Base-by-base conservation (phyloP, 1,140 invertebrate species). In the Fopius arisanus region DNA sequence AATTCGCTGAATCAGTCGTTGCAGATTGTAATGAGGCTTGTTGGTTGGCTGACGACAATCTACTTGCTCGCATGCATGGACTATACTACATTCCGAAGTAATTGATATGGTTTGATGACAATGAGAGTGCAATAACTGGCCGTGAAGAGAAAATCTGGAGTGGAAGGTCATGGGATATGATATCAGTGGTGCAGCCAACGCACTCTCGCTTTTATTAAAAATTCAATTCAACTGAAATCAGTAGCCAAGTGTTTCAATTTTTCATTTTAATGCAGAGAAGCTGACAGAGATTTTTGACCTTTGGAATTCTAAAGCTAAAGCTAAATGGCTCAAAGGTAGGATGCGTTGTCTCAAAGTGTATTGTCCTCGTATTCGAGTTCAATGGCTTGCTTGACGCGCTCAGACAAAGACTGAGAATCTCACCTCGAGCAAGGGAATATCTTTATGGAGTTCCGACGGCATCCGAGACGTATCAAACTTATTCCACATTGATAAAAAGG, bases 301-400 rank as follows among this genome's bases (percentile, higher is more conserved):
- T 51, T 1, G 1, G n/a, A 2, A 9, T 28, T 23, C 4, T 21
- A 26, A 59, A 26, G 12, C 16, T 59, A 7, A 26, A 59, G 23
- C 26, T 59, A 23, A 59, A 59, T 3, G 54, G 23, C 19, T 12
- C 54, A 1, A 6, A 65, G 29, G n/a, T 31, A 29, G 62, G 26
- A 68, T 73, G 74, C 73, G 78, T 79, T 77, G 77, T 79, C 23
- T 78, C 54, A 80, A 79, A 83, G 80, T 78, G 67, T 81, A 72
- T 78, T 79, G 82, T 82, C 80, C 80, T 78, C 81, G 77, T 69
- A 73, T 70, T 28, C 62, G 82, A 69, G 83, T 84, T 84, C 82
- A 83, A 84, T 78, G 81, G 71, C 81, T 82, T n/a, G 70, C 73
- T 73, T 74, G 75, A 81, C 67, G 75, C 72, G 77, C 67, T 62